phyloP scores from a whole-genome alignment of 64 coral and sea anemone species.

The Dendrophyllia cribrosa region DNA sequence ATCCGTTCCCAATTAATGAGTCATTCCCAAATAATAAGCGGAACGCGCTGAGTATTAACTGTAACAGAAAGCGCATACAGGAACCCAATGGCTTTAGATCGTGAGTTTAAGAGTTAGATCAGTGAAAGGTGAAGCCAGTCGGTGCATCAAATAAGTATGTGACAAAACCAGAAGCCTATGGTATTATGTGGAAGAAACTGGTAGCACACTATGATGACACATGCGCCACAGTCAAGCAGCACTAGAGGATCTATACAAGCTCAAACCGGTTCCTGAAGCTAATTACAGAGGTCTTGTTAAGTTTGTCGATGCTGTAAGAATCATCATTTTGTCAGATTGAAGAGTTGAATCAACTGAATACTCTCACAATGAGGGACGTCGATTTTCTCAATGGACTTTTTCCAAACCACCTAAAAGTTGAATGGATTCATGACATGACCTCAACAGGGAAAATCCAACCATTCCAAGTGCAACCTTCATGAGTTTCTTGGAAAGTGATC shows the following conservation, averaged over 20 bases:
- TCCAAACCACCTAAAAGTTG: constrained; percentile 66
- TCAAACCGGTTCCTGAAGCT: constrained; percentile 45
- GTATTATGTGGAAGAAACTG: constrained; percentile 81
- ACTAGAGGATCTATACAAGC: constrained; percentile 68
- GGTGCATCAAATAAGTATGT: constrained; percentile 60
- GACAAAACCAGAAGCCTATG: neutral
- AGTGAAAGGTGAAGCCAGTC: constrained; percentile 79
- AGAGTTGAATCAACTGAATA: constrained; percentile 71
- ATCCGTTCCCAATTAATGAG: too few relatives aligned
- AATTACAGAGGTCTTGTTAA: constrained; percentile 49
- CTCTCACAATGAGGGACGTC: constrained; percentile 86
- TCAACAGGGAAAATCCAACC: constrained; percentile 59
- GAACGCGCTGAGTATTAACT: too few relatives aligned
- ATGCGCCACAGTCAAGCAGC: constrained; percentile 88
- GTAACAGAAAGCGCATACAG: constrained; percentile 50
- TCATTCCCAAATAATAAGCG: too few relatives aligned
- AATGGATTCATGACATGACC: constrained; percentile 64
- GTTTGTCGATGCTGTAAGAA: constrained; percentile 72
- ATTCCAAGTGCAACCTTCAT: constrained; percentile 63
- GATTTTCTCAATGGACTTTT: constrained; percentile 72
- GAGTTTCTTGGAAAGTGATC: constrained; percentile 76
- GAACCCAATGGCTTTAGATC: constrained; percentile 71
- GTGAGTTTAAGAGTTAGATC: constrained; percentile 70
- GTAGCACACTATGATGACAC: constrained; percentile 75
- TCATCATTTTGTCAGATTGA: constrained; percentile 71